Base-by-base conservation (phyloP, 2,888 invertebrate species). In the Drosophila limbata region DNA sequence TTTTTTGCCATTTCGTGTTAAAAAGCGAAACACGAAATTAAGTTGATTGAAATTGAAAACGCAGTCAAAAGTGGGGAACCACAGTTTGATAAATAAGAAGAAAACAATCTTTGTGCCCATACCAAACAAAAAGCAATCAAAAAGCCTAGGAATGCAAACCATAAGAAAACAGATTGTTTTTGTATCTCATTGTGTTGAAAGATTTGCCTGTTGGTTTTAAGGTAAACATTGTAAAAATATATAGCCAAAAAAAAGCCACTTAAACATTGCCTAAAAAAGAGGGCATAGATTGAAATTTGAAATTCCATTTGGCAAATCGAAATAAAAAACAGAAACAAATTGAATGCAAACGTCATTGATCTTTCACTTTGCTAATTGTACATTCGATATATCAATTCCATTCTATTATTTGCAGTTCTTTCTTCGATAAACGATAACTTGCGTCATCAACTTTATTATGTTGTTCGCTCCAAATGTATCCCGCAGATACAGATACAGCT, bases 11-110 rank as follows among this genome's bases (percentile, higher is more conserved):
- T 50, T 37, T 73, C 52, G 69, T 79, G 83, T 67, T 83, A 67
- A 80, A 82, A 63, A 73, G 66, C 52, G 15, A 61, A 83, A 61
- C 83, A 77, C 65, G 69, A 76, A 65, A 69, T 68, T 52, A 35
- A 52, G 48, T 71, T 79, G 50, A 79, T 70, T 82, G 53, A 77
- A 74, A 74, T 72, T 52, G 25, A 48, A 64, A 6, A 44, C 28
- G 3, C 42, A 11, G 37, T 19, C 15, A 8, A 8, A 33, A 21
- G 6, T 21, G 45, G 70, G 50, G 35, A 31, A 44, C 6, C 19
- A 21, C 33, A 33, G 2, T 19, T 31, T 4, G 19, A 40, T 31
- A 31, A 56, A 33, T 8, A n/a, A 13, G 5, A 19, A 9, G 9
- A 21, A 35, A 37, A 39, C n/a, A n/a, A 52, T 39, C 15, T 37